Evolutionary conservation across 2,113 vertebrate species (phyloP).

Genomic region (Megatriorchis doriae): DNA sequence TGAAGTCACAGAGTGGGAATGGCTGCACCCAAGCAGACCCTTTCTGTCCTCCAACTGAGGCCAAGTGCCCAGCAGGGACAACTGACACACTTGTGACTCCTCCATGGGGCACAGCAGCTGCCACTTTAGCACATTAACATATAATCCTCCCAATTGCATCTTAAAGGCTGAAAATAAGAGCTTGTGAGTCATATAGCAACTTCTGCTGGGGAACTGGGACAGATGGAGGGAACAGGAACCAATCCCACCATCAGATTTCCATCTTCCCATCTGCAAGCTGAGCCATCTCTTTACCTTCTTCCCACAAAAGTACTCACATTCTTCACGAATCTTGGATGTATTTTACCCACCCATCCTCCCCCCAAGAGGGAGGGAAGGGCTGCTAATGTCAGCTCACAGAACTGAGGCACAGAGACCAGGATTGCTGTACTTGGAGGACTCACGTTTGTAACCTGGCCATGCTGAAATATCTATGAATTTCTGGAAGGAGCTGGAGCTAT

Average conservation of each 20-base stretch:
- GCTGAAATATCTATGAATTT: background rate
- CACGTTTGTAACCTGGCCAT: background rate
- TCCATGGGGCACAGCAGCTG: background rate
- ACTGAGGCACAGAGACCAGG: background rate
- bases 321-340: background rate
- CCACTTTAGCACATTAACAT: background rate
- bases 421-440: background rate
- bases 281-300: background rate
- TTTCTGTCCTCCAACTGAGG: background rate
- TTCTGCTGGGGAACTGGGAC: slow-evolving; percentile 5
- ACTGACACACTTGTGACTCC: background rate
- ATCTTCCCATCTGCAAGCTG: background rate
- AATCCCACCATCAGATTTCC: background rate
- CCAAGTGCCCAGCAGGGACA: background rate
- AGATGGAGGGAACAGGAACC: background rate
- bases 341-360: background rate
- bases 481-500: background rate
- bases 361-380: background rate
- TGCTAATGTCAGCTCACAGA: background rate
- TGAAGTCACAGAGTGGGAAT: background rate
- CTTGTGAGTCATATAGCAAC: slow-evolving; percentile 31
- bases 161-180: slow-evolving; percentile 16
- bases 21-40: background rate
- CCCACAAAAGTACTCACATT: background rate
- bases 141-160: slow-evolving; percentile 3